Conservation (phyloP, 2,888 invertebrate species). For the Metacarcinus magister region DNA sequence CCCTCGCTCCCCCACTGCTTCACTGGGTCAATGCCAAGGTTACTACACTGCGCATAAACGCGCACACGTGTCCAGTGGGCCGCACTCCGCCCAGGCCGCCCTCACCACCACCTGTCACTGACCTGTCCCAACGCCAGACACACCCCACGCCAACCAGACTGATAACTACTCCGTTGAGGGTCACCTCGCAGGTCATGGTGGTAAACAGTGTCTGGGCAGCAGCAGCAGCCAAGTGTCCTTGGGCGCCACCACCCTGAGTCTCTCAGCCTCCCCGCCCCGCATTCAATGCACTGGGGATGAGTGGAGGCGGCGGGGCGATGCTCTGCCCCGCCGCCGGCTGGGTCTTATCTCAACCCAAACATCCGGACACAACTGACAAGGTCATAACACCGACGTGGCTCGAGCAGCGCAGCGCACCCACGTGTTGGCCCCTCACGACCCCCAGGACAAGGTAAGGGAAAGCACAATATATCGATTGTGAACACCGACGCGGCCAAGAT, state of each 20-base stretch:
- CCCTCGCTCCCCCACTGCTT: slow-evolving; percentile 70
- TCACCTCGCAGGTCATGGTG: slow-evolving; percentile 16
- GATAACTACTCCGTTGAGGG: neutral
- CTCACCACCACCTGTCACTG: slow-evolving; percentile 49
- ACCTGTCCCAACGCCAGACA: neutral
- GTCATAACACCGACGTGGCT: neutral
- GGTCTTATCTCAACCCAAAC: slow-evolving; percentile 1
- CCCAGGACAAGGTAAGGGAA: neutral
- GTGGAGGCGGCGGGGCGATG: neutral
- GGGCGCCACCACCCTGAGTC: neutral
- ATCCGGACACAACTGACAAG: neutral
- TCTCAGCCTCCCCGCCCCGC: neutral
- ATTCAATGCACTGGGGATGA: neutral
- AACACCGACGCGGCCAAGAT: neutral
- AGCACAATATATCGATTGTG: slow-evolving; percentile 43
- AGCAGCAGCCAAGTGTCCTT: neutral
- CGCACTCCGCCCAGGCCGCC: slow-evolving; percentile 59
- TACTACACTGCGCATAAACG: slow-evolving; percentile 73
- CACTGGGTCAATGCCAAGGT: slow-evolving; percentile 82
- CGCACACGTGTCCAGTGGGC: slow-evolving; percentile 65
- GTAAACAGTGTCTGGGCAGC: neutral
- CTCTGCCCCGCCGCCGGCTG: neutral
- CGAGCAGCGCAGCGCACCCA: slow-evolving; percentile 26
- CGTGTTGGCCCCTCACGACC: neutral
- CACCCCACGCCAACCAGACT: neutral